Base-by-base conservation (phyloP, 2,113 vertebrate genomes). In the Charadrius vociferus region DNA sequence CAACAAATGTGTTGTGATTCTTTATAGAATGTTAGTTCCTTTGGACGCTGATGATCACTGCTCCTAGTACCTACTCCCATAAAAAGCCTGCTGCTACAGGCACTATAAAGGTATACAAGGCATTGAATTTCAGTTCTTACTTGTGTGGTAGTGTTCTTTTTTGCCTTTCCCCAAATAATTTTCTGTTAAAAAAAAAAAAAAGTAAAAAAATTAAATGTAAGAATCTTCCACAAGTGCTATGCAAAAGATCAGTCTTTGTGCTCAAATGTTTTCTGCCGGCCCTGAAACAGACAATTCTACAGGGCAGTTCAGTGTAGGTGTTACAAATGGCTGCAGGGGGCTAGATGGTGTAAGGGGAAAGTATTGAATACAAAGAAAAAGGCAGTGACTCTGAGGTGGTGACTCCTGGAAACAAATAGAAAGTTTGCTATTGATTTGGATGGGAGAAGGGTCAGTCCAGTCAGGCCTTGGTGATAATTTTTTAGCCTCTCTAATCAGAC, bases 1-100 rank as follows among this genome's bases (percentile, higher is more conserved):
- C 20, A 68, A 85, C 10, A 72, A 59, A 12, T 77, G 18, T 55
- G 17, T 73, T 41, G 29, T 62, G 49, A 49, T 78, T 34, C 52
- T 75, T 66, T 63, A 21, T 6, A 80, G 30, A 55, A 52, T 21
- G 9, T 23, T 49, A 22, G 10, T 27, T 92, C 16, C 20, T 75
- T 88, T 82, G 3, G 24, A 52, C 0, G 2, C 19, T 49, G 30
- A 18, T 45, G 12, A 83, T 30, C 9, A 9, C 13, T 39, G 12
- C 9, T 67, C 7, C 39, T 81, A 27, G 27, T 68, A 5, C n/a
- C 32, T 66, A 50, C 4, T 6, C 4, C 11, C 18, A 26, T 58
- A 30, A 65, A 22, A 15, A 66, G 2, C 2, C 9, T 62, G 34
- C 14, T 49, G 2, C 0, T 4, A 26, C 2, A 58, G 21, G 26